Evolutionary conservation across 2,797 vertebrate species (phyloP).

Genomic region (Coregonus ussuriensis): DNA sequence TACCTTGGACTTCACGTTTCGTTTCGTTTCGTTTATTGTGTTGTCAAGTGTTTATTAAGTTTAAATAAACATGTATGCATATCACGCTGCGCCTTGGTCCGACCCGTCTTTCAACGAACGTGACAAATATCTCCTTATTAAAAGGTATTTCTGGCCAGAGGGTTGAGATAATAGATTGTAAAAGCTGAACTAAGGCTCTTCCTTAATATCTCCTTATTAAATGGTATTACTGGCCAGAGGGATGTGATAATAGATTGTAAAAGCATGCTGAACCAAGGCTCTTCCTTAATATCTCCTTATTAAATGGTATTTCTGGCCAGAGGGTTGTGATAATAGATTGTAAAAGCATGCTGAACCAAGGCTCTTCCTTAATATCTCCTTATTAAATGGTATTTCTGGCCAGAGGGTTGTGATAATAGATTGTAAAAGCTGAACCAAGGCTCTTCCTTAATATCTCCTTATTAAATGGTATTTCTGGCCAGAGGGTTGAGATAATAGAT

Average conservation of each 20-base stretch:
- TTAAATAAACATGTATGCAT: no score
- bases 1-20: no score
- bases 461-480: background rate
- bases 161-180: background rate
- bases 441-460: background rate
- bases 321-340: background rate
- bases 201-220: background rate
- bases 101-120: no score
- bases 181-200: background rate
- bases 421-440: background rate
- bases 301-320: background rate
- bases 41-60: no score
- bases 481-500: background rate
- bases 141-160: background rate
- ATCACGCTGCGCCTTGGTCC: no score
- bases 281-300: background rate
- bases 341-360: background rate
- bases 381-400: background rate
- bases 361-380: background rate
- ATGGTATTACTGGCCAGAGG: background rate
- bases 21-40: no score
- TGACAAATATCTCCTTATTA: no score
- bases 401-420: constrained; percentile 5
- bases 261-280: background rate
- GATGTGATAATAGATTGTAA: constrained; percentile 1